Percentiles rank a stretch among this genome's conserved stretches.
These are phyloP conservation scores for Heliconius hewitsoni DNA, from an alignment of 1,140 invertebrate species.

Conservation along the genomic window DNA sequence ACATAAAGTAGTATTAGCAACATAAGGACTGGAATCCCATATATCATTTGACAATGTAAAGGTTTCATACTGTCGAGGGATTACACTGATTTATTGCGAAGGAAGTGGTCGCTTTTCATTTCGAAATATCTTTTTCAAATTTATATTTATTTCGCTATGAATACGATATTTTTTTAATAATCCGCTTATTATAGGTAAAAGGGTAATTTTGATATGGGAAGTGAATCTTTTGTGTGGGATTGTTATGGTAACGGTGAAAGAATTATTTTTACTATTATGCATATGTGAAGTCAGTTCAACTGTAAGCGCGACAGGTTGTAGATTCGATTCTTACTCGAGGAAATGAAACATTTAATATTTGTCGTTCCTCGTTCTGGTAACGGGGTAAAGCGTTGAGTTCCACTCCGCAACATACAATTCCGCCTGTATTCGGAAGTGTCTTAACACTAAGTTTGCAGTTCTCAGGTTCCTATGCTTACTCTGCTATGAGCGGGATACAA, in stretches of 20 bases:
- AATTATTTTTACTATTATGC: background rate
- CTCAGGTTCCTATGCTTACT: too few species aligned
- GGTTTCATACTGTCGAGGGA: conserved; percentile 66
- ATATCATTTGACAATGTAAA: conserved; percentile 39
- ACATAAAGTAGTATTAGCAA: background rate
- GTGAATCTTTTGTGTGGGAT: conserved; percentile 5
- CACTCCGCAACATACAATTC: too few species aligned
- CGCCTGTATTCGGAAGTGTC: too few species aligned
- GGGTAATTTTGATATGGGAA: conserved; percentile 33
- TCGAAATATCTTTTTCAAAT: conserved; percentile 50
- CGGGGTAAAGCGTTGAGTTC: too few species aligned
- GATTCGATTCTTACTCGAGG: too few species aligned
- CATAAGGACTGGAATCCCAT: conserved; percentile 33
- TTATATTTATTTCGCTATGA: conserved; percentile 47
- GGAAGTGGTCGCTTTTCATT: conserved; percentile 54
- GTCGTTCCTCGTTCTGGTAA: too few species aligned
- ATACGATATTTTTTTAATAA: conserved; percentile 51
- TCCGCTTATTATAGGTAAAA: conserved; percentile 49
- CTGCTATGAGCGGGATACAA: too few species aligned
- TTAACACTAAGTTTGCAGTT: too few species aligned
- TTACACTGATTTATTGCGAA: conserved; percentile 67
- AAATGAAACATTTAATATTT: too few species aligned
- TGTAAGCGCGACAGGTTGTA: too few species aligned
- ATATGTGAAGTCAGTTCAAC: too few species aligned
- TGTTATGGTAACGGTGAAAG: background rate